These are phyloP conservation scores for Podabrus alpinus DNA, from an alignment of 2,888 invertebrate species.

Conservation along the genomic window DNA sequence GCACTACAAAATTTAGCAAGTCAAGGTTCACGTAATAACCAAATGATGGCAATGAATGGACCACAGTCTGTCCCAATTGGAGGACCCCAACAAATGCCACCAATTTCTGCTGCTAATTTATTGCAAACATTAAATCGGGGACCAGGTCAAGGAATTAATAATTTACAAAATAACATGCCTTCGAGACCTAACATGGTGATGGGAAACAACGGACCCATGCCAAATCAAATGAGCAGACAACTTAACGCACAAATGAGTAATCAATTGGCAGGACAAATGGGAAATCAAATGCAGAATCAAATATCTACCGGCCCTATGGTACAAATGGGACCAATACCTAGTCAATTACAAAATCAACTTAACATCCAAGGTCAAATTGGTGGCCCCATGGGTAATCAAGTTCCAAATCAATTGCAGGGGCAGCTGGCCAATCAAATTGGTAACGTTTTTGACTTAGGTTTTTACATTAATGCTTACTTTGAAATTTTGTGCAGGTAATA, in stretches of 20 bases:
- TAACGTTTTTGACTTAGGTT: background rate
- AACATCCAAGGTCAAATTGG: slow-evolving; percentile 53
- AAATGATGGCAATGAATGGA: slow-evolving; percentile 64
- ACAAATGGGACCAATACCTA: slow-evolving; percentile 37
- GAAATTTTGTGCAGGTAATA: slow-evolving; percentile 26
- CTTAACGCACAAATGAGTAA: slow-evolving; percentile 38
- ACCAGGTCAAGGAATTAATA: slow-evolving; percentile 58
- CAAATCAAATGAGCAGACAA: slow-evolving; percentile 44
- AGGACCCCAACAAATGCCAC: slow-evolving; percentile 54
- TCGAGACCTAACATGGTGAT: slow-evolving; percentile 49
- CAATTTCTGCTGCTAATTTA: slow-evolving; percentile 67
- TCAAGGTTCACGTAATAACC: slow-evolving; percentile 65
- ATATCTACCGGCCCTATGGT: slow-evolving; percentile 31
- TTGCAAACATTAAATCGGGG: slow-evolving; percentile 77
- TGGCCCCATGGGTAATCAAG: slow-evolving; percentile 56
- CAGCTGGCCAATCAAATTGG: slow-evolving; percentile 40
- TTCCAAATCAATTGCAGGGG: slow-evolving; percentile 34
- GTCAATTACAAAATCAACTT: slow-evolving; percentile 36
- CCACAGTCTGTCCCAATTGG: slow-evolving; percentile 61
- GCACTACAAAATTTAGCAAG: slow-evolving; percentile 86
- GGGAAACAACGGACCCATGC: slow-evolving; percentile 60
- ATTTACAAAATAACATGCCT: slow-evolving; percentile 45
- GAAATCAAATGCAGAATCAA: slow-evolving; percentile 56
- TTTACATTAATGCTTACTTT: background rate
- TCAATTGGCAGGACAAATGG: slow-evolving; percentile 55